Evolutionary conservation across 2,797 vertebrate genomes (phyloP).

Genomic region (Urosaurus nigricauda): DNA sequence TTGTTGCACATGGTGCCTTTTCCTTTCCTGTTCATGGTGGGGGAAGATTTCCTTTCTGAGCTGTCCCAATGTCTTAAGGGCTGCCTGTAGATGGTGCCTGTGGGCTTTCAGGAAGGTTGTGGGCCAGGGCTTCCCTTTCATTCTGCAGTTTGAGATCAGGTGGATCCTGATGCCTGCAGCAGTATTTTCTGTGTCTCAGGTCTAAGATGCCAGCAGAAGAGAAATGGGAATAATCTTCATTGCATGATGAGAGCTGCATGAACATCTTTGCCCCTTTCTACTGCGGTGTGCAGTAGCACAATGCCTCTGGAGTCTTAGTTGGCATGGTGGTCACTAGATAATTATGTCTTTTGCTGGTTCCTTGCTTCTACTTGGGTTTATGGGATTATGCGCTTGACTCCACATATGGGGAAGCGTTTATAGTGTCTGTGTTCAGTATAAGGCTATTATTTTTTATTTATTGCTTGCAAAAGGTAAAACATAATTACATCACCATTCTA

Average conservation of each 20-base stretch:
- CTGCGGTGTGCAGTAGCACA: neutral
- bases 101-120: neutral
- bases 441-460: no score
- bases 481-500: no score
- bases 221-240: neutral
- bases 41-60: constrained; percentile 10
- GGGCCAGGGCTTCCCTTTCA: neutral
- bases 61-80: neutral
- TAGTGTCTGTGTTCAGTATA: neutral
- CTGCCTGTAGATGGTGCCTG: neutral
- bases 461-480: no score
- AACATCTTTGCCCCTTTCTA: neutral
- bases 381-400: neutral
- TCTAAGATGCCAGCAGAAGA: neutral
- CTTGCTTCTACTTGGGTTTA: neutral
- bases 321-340: neutral
- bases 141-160: neutral
- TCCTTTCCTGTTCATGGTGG: neutral
- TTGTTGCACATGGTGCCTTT: constrained; percentile 5
- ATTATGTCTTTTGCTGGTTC: neutral
- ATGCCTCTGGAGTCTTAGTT: neutral
- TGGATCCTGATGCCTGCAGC: neutral
- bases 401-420: neutral
- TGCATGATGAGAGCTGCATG: neutral
- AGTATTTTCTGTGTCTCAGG: neutral